These are phyloP conservation scores for Anthonomus grandis DNA, from an alignment of 1,140 invertebrate species.

Conservation along the genomic window DNA sequence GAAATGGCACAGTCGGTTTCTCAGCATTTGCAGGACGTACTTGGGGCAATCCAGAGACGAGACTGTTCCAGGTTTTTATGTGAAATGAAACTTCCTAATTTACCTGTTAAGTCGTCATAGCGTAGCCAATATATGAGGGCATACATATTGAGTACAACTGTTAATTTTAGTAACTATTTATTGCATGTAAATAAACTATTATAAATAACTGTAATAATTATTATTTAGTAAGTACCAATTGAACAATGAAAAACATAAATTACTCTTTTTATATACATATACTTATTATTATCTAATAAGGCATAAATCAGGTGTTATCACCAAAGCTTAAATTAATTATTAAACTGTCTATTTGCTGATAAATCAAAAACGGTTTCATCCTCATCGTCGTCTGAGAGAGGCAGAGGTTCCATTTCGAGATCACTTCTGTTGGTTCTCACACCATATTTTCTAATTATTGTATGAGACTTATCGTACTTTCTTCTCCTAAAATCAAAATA, in stretches of 20 bases:
- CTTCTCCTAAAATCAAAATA: constrained; percentile 35
- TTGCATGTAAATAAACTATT: too few relatives aligned
- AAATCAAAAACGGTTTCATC: constrained; percentile 58
- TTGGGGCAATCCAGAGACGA: constrained; percentile 56
- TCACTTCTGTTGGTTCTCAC: constrained; percentile 55
- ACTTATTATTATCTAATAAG: background rate
- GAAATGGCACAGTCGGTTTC: constrained; percentile 52
- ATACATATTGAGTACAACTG: too few relatives aligned
- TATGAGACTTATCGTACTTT: constrained; percentile 45
- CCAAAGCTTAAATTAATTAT: too few relatives aligned
- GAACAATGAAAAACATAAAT: background rate
- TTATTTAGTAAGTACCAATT: background rate
- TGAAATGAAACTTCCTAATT: constrained; percentile 35
- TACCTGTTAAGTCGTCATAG: too few relatives aligned
- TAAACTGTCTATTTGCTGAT: constrained; percentile 20
- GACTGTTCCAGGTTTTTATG: constrained; percentile 58
- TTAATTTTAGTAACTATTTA: too few relatives aligned
- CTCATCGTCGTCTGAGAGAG: constrained; percentile 57
- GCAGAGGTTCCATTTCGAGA: constrained; percentile 58
- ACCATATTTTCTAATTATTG: constrained; percentile 56
- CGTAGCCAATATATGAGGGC: too few relatives aligned
- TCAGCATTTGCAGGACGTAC: constrained; percentile 58
- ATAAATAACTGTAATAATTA: too few relatives aligned
- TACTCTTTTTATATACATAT: background rate
- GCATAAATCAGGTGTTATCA: background rate